Evolutionary conservation across 2,113 vertebrate species (phyloP).

Genomic region (Alligator sinensis): DNA sequence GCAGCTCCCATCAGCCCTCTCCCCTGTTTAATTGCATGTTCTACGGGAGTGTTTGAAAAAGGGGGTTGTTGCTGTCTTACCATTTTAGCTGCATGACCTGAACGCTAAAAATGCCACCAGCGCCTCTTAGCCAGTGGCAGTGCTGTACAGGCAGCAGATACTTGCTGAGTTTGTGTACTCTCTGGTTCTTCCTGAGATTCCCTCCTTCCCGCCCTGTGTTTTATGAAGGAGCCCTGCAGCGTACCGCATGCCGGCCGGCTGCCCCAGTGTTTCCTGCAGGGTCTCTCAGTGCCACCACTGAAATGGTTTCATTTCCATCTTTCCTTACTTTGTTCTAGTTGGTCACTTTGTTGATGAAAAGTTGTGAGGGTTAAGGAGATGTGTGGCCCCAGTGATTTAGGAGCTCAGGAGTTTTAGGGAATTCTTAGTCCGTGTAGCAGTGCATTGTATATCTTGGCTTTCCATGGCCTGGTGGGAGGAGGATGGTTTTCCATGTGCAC

Average conservation of each 20-base stretch:
- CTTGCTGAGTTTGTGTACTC: not conserved
- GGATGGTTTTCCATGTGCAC: not conserved
- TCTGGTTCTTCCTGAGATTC: not conserved
- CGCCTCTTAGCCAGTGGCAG: accelerated
- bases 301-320: conserved; percentile 42
- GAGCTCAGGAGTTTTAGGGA: conserved; percentile 21
- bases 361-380: conserved; percentile 49
- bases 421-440: not conserved
- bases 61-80: not conserved
- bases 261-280: not conserved
- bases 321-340: conserved; percentile 65
- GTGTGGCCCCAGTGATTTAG: conserved; percentile 49
- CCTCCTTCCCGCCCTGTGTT: not conserved
- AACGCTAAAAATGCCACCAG: conserved; percentile 28
- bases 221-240: not conserved
- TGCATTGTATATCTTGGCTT: accelerated
- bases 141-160: not conserved
- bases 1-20: accelerated
- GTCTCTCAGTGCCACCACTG: conserved; percentile 20
- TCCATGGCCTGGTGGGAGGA: accelerated
- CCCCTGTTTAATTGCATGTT: not conserved
- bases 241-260: not conserved
- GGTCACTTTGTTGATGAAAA: conserved; percentile 65
- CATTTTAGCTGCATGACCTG: conserved; percentile 8
- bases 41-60: not conserved